These are phyloP conservation scores for Ammodytes marinus DNA, from an alignment of 2,113 vertebrate species.

Conservation along the genomic window DNA sequence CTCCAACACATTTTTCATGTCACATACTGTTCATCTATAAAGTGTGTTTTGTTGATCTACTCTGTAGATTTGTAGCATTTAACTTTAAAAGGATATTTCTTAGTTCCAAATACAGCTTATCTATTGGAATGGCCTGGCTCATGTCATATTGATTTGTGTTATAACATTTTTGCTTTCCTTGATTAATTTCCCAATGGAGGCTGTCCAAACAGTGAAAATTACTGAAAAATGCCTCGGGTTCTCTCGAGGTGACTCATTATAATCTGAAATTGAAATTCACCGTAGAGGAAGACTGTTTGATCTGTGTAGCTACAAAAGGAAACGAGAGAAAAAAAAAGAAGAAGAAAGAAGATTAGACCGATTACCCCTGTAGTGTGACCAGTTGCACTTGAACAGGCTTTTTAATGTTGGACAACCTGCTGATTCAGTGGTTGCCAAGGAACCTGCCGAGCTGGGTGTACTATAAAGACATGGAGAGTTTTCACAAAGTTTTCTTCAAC, in stretches of 20 bases:
- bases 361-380: not conserved
- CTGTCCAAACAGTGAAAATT: not conserved
- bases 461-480: constrained; percentile 8
- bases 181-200: not conserved
- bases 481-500: constrained; percentile 23
- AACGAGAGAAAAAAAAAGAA: not conserved
- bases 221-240: not conserved
- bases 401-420: constrained; percentile 32
- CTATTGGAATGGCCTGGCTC: not conserved
- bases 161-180: constrained; percentile 1
- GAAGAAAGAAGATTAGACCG: not conserved
- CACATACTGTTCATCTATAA: too few species aligned
- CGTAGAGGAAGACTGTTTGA: not conserved
- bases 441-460: constrained; percentile 34
- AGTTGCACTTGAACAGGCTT: not conserved
- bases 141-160: not conserved
- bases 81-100: not conserved
- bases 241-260: constrained; percentile 13
- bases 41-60: not conserved
- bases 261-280: not conserved
- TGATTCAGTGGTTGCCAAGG: constrained; percentile 32
- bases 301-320: not conserved
- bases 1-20: too few species aligned
- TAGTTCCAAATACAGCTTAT: not conserved
- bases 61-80: not conserved